Evolutionary conservation across 2,113 vertebrate species (phyloP).

Genomic region (Hemiscyllium ocellatum): DNA sequence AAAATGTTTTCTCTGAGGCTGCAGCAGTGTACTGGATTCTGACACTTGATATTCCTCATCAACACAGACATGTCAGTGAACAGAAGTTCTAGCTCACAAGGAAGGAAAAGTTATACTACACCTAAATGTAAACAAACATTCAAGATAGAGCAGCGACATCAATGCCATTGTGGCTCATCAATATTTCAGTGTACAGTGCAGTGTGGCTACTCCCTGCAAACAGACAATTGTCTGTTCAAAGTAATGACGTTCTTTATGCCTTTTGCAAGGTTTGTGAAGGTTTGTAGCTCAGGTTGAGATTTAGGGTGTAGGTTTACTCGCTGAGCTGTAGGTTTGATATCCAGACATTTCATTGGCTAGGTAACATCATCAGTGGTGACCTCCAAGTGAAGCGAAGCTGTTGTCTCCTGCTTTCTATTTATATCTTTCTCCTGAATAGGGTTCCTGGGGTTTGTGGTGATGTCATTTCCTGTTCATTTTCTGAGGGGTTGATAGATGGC

Average conservation of each 20-base stretch:
- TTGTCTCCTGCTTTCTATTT: no score
- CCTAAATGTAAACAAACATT: not conserved
- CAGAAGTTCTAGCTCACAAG: not conserved
- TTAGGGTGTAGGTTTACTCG: no score
- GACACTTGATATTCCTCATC: not conserved
- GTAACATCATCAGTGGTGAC: no score
- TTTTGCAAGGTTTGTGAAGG: no score
- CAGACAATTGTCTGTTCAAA: not conserved
- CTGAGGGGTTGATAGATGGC: no score
- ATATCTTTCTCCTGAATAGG: no score
- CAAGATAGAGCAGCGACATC: not conserved
- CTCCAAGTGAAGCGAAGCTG: no score
- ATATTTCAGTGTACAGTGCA: constrained; percentile 20
- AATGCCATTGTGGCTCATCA: not conserved
- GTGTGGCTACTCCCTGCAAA: not conserved
- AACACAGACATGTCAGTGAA: not conserved
- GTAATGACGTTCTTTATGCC: constrained; percentile 2
- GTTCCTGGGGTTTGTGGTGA: no score
- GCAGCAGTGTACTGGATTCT: not conserved
- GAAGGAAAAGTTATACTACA: not conserved
- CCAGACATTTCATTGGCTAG: no score
- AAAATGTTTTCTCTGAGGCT: not conserved
- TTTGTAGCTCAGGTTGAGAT: no score
- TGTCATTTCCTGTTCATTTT: no score
- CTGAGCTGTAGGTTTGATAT: no score